phyloP scores from a whole-genome alignment of 2,888 invertebrate genomes.

The Cecidostiba fungosa region DNA sequence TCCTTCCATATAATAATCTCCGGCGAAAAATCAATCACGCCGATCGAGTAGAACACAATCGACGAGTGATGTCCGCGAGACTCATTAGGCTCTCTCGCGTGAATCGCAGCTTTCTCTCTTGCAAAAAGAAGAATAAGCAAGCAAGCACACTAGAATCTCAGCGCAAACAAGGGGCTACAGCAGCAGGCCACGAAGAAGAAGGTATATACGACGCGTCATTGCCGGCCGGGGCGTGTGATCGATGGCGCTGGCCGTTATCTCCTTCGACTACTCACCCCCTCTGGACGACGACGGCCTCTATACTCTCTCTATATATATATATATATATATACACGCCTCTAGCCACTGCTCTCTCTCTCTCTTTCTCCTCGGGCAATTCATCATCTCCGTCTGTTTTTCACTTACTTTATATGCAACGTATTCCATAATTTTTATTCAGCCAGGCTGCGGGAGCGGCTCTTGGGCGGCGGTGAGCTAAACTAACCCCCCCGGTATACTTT shows the following conservation, averaged over 20 bases:
- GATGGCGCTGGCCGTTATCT: slow-evolving; percentile 79
- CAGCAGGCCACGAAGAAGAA: slow-evolving; percentile 40
- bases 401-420: slow-evolving; percentile 80
- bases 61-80: slow-evolving; percentile 11
- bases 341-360: slow-evolving; percentile 45
- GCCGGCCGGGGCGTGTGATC: slow-evolving; percentile 77
- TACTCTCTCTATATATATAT: not conserved
- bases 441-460: slow-evolving; percentile 69
- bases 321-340: not conserved
- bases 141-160: slow-evolving; percentile 35
- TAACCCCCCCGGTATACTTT: slow-evolving; percentile 56
- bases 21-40: slow-evolving; percentile 55
- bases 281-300: slow-evolving; percentile 64
- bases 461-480: slow-evolving; percentile 35
- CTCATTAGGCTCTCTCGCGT: slow-evolving; percentile 46
- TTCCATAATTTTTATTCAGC: slow-evolving; percentile 80
- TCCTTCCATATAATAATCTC: not conserved
- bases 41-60: slow-evolving; percentile 35
- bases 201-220: slow-evolving; percentile 72
- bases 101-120: slow-evolving; percentile 31
- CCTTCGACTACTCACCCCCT: slow-evolving; percentile 73
- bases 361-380: slow-evolving; percentile 75
- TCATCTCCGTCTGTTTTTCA: slow-evolving; percentile 80
- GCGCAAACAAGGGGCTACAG: slow-evolving; percentile 37
- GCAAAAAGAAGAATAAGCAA: slow-evolving; percentile 27